Conservation (phyloP, 2,797 vertebrate genomes). For the Thripadectes ignobilis region DNA sequence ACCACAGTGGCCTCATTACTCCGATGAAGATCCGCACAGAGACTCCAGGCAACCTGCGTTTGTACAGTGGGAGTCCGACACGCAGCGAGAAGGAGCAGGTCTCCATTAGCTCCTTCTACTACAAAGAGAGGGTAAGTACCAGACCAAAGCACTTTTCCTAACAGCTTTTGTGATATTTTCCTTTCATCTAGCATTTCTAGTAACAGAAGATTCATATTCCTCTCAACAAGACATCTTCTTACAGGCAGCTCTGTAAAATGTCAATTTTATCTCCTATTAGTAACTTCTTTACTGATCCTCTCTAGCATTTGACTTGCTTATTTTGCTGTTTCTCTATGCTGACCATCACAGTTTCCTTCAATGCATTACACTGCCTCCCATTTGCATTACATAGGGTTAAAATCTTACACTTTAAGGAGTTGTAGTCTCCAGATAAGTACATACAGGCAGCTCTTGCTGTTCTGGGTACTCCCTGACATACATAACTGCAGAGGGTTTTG, state of each 20-base stretch:
- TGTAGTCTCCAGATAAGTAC: background rate
- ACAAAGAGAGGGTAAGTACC: slow-evolving; percentile 92
- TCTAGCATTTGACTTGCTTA: background rate
- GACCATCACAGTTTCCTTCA: background rate
- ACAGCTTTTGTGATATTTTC: background rate
- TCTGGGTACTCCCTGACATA: background rate
- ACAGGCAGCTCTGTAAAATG: background rate
- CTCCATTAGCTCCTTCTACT: slow-evolving; percentile 98
- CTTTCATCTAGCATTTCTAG: background rate
- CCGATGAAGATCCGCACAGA: slow-evolving; percentile 98
- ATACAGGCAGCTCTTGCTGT: background rate
- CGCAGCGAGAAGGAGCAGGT: slow-evolving; percentile 95
- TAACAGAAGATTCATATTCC: background rate
- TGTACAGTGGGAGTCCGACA: slow-evolving; percentile 94
- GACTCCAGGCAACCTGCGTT: slow-evolving; percentile 87
- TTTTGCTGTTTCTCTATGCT: background rate
- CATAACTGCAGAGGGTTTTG: background rate
- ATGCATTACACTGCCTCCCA: background rate
- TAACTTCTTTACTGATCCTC: background rate
- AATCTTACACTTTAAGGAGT: background rate
- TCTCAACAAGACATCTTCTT: background rate
- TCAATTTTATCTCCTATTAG: background rate
- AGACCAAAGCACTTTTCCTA: background rate
- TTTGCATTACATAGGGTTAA: background rate
- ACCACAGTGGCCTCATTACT: slow-evolving; percentile 92